Evolutionary conservation across 2,888 invertebrate genomes (phyloP), one percentile per base, ranked within the genome.

Genomic region (Meta bourneti): DNA sequence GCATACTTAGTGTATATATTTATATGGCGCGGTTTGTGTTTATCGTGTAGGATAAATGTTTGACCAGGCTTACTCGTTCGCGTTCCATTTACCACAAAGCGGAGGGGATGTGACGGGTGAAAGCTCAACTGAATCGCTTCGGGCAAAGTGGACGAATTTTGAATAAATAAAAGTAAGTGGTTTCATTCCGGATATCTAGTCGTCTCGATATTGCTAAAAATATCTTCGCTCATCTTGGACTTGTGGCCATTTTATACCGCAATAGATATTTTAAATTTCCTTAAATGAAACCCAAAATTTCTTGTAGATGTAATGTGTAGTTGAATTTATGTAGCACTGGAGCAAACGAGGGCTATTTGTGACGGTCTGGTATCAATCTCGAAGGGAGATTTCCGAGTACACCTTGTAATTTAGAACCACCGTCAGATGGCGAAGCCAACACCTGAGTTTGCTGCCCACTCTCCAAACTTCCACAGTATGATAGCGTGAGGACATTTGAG

Each of bases 31-130:
- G 86, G 86, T 91, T 91, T 86, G 72, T 91, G 87, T 91, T 87
- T 91, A 91, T 91, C 91, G 72, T 83, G 80, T 61, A 81, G 81
- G 83, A 87, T 87, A 85, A 87, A 91, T 91, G 87, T 91, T 91
- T 87, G 83, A 87, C 78, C 91, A 88, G 87, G 61, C 71, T 79
- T 84, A 82, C 54, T 75, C 75, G 81, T 70, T 83, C 72, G 52
- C 16, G 20, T 52, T 74, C 83, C 83, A 83, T 83, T 83, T 72
- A 72, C 19, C 51, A 48, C 70, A 11, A 19, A 20, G 52, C 82
- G 49, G 52, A 19, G 20, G 52, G 52, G 74, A 74, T 74, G 4
- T 34, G 34, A 34, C 78, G 20, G 78, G n/a, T n/a, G n/a, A 34
- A 34, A 34, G 34, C 34, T 34, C 34, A 2, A 34, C 34, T 34